A percentile compares a stretch with the other conserved stretches of the same genome.
Conservation (phyloP, 2,797 vertebrate species). For the Halcyon leucocephala region DNA sequence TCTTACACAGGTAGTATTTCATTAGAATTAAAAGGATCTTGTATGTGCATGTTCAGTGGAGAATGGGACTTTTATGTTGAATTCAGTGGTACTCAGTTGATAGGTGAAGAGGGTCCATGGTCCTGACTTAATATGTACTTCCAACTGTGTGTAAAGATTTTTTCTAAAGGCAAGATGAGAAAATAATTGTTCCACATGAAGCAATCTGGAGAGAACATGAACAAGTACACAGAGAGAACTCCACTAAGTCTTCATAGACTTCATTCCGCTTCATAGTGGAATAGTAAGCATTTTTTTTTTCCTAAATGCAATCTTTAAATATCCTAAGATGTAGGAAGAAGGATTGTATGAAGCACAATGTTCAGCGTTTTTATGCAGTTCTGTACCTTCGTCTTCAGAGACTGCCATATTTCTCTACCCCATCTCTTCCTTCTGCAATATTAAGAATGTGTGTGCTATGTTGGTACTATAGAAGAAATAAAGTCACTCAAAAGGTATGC, state of each 20-base stretch:
- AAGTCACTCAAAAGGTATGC: not conserved
- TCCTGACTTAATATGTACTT: not conserved
- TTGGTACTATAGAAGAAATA: not conserved
- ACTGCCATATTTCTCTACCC: not conserved
- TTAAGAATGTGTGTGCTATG: not conserved
- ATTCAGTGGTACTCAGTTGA: not conserved
- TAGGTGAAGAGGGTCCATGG: not conserved
- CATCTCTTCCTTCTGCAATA: not conserved
- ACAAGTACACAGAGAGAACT: not conserved
- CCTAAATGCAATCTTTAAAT: not conserved
- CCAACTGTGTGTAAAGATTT: not conserved
- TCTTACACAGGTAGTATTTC: not conserved
- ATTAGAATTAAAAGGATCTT: not conserved
- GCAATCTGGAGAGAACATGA: not conserved
- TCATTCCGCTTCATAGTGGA: not conserved
- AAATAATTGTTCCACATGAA: not conserved
- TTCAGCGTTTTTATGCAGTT: not conserved
- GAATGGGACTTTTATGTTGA: not conserved
- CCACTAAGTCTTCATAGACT: not conserved
- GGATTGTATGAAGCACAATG: not conserved
- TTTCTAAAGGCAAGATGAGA: not conserved
- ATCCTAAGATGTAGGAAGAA: not conserved
- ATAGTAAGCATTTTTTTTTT: not conserved
- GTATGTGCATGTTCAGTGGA: not conserved
- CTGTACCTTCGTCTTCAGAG: not conserved